Evolutionary conservation across 1,140 invertebrate species (phyloP), one percentile per base, ranked within the genome.

Genomic region (Platyscapa corneri): DNA sequence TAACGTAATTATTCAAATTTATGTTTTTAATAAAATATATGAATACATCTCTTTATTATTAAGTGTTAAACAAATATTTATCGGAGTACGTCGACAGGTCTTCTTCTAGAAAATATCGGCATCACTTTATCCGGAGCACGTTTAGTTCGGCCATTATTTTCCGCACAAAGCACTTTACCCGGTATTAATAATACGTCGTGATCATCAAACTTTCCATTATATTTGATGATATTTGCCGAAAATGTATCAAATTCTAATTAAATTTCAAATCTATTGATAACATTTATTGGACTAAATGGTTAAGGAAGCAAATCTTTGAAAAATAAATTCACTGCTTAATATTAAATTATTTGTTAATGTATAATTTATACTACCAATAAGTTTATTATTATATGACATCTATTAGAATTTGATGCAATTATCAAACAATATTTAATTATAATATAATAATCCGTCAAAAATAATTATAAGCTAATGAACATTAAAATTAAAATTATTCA

Each of bases 141-240:
- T 10, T n/a, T 12, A 46, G 39, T 75, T 49, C 3, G 8, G 72
- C 42, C 39, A 49, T 76, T 49, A 76, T 76, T 32, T 46, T 76
- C n/a, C n/a, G 27, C 74, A 75, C 42, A 49, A 76, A 76, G 74
- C 42, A 49, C 74, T 76, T n/a, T 49, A 10, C 12, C 14, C 3
- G 30, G 74, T 30, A 49, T 76, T 49, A 76, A 76, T 76, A 76
- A 76, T 76, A 46, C 74, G 5, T 30, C 30, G 49, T 49, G 56
- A 49, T 76, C 42, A 49, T 76, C 42, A 76, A 76, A 76, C n/a
- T 76, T 76, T 76, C 27, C 74, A 49, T 76, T 49, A 49, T 32
- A 30, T 30, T 16, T 14, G 42, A n/a, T 75, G 8, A 60, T 78
- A 42, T 60, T 20, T 78, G 18, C 49, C 16, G 30, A 7, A 60